Conservation (phyloP, 2,113 vertebrate species). For the Gasterosteus nipponicus region DNA sequence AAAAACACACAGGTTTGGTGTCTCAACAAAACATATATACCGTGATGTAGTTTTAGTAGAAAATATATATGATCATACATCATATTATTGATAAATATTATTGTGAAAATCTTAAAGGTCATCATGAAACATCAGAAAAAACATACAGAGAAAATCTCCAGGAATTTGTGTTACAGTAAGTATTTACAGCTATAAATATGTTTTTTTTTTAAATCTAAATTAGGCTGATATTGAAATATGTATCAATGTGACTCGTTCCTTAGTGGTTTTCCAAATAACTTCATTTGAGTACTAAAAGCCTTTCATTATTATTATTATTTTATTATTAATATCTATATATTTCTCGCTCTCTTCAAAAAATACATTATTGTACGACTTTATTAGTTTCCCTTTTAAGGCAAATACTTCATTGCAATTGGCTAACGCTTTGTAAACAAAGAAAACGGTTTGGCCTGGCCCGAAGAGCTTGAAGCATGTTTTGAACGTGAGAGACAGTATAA, state of each 20-base stretch:
- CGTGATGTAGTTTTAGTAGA: no score
- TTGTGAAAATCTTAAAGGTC: not conserved
- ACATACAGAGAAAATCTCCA: not conserved
- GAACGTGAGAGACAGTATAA: conserved; percentile 5
- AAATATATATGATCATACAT: no score
- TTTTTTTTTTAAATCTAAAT: not conserved
- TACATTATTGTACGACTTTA: not conserved
- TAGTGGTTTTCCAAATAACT: not conserved
- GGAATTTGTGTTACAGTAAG: no score
- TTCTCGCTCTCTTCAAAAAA: not conserved
- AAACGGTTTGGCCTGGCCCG: not conserved
- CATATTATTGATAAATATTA: not conserved
- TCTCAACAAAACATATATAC: not conserved
- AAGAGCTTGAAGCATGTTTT: conserved; percentile 13
- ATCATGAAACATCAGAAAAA: not conserved
- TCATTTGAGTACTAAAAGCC: not conserved
- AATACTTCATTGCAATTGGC: not conserved
- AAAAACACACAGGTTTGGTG: conserved; percentile 11
- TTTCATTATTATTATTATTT: no score
- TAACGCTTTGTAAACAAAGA: conserved; percentile 6
- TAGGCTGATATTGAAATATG: not conserved
- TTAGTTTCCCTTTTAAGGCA: not conserved
- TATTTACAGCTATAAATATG: not conserved
- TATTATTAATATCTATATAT: not conserved
- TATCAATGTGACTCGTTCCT: not conserved